Evolutionary conservation across 1,140 invertebrate genomes (phyloP).

Genomic region (Cardiocondyla obscurior): DNA sequence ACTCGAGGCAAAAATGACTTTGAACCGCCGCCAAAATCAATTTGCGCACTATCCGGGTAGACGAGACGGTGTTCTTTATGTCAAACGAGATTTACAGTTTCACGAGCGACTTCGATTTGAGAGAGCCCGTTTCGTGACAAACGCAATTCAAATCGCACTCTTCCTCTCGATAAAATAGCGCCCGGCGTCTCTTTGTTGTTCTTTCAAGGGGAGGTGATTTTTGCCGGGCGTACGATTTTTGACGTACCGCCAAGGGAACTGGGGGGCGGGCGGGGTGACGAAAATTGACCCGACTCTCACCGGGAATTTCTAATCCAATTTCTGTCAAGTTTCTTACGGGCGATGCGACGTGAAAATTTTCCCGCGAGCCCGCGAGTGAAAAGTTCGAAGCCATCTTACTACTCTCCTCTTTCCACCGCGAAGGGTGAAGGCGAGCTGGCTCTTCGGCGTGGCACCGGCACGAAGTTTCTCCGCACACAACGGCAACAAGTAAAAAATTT

Average conservation of each 20-base stretch:
- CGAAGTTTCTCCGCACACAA: conserved; percentile 5
- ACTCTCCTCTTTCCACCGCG: too few relatives aligned
- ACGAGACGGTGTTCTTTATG: background rate
- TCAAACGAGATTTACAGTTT: conserved; percentile 23
- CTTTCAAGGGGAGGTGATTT: conserved; percentile 40
- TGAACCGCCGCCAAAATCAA: background rate
- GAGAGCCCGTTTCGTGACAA: conserved; percentile 37
- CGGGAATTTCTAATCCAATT: conserved; percentile 59
- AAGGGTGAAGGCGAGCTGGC: background rate
- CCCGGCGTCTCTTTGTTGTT: conserved; percentile 39
- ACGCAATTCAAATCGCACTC: conserved; percentile 48
- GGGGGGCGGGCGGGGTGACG: conserved; percentile 54
- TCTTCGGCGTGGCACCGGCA: conserved; percentile 26
- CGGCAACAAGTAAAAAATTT: conserved; percentile 46
- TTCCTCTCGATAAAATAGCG: conserved; percentile 1
- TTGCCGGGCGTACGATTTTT: conserved; percentile 43
- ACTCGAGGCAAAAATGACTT: background rate
- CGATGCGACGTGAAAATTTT: conserved; percentile 49
- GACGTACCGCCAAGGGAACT: conserved; percentile 30
- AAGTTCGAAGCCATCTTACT: conserved; percentile 43
- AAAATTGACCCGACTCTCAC: conserved; percentile 48
- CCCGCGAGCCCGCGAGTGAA: conserved; percentile 34
- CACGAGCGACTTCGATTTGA: conserved; percentile 13
- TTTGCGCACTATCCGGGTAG: background rate
- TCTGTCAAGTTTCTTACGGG: conserved; percentile 46